Conservation (phyloP, 2,113 vertebrate species). For the Addax nasomaculatus region DNA sequence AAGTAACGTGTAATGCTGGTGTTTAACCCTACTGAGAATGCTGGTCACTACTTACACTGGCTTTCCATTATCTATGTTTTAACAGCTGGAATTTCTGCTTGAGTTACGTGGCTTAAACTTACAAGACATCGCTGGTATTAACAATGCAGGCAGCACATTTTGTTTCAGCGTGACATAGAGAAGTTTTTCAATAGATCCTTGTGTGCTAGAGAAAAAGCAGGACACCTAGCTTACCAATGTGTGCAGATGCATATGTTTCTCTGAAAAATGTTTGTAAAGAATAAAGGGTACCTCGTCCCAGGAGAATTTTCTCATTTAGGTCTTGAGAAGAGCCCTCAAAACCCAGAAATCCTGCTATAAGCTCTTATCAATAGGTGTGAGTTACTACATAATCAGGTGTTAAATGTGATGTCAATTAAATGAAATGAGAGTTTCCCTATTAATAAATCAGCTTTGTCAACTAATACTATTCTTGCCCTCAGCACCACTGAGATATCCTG, state of each 20-base stretch:
- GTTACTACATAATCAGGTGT: conserved; percentile 44
- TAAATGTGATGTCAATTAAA: conserved; percentile 51
- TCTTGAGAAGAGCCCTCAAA: conserved; percentile 26
- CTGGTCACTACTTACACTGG: neutral
- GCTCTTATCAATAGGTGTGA: conserved; percentile 30
- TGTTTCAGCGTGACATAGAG: conserved; percentile 43
- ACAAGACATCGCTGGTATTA: conserved; percentile 38
- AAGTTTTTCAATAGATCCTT: conserved; percentile 36
- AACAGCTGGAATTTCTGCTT: conserved; percentile 71
- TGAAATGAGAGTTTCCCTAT: conserved; percentile 37
- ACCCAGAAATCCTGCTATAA: conserved; percentile 26
- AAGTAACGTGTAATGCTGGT: neutral
- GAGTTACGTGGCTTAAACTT: conserved; percentile 64
- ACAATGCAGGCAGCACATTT: conserved; percentile 27
- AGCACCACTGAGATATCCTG: conserved; percentile 44
- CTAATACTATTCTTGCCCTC: conserved; percentile 57
- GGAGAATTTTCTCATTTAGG: conserved; percentile 36
- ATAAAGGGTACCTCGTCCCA: conserved; percentile 40
- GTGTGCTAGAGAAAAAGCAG: conserved; percentile 57
- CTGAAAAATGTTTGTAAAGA: conserved; percentile 48
- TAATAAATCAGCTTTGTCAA: conserved; percentile 66
- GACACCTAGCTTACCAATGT: conserved; percentile 28
- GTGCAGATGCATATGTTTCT: conserved; percentile 28
- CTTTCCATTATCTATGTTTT: conserved; percentile 64
- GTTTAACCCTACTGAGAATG: conserved; percentile 28